Evolutionary conservation across 2,113 vertebrate species (phyloP), one percentile per base, ranked within the genome.

Genomic region (Heliornis fulica): DNA sequence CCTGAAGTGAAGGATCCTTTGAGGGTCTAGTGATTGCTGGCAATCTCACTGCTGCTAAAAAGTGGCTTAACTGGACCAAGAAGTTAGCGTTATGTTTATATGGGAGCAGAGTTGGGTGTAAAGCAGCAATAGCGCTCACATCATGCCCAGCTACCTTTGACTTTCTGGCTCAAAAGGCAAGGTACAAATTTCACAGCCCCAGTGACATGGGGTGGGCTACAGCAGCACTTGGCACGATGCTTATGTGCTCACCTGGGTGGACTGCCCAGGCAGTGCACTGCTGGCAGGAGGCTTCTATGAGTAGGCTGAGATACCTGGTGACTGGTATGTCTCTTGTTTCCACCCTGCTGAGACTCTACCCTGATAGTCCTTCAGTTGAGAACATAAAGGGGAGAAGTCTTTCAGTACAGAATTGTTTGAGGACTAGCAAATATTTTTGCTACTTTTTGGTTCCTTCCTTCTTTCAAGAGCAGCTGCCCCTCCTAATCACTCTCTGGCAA

Each of bases 151-250:
- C 38, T 26, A 31, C 70, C 46, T 68, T 31, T 76, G 69, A 14
- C 53, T 75, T 66, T 10, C 60, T 40, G 51, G 41, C 28, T 56
- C 43, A 11, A 43, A 71, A 48, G 36, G 31, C 45, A 31, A 31
- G 40, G n/a, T 18, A 45, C 25, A 29, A 7, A 28, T 72, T 64
- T 79, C 51, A 51, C 48, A 50, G 45, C n/a, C 29, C 17, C 20
- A 4, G 59, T 18, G 59, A 12, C 66, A 31, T 28, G 60, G 32
- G 38, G 19, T 4, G 6, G 38, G 61, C n/a, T 15, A 17, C 20
- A 46, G 79, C n/a, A 26, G 46, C 16, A 22, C n/a, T n/a, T 10
- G 1, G 19, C 2, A 0, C 3, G 5, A 8, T 7, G 29, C 61
- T 19, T 14, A 18, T 2, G 1, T 53, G 29, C 70, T 68, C 1